Evolutionary conservation across 2,797 vertebrate genomes (phyloP).

Genomic region (Octomys mimax): DNA sequence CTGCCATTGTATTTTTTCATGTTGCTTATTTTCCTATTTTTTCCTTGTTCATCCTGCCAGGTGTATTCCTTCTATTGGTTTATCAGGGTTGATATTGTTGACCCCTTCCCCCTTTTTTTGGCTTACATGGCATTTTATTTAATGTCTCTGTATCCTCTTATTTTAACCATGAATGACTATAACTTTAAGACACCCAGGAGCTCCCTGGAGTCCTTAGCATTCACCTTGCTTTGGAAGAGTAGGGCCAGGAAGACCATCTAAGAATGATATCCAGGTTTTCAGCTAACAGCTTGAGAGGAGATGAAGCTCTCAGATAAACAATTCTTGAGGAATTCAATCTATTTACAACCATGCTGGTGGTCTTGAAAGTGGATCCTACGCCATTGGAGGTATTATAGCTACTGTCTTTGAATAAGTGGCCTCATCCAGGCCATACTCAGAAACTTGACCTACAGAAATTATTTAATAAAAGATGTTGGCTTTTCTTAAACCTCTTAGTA

Average conservation of each 20-base stretch:
- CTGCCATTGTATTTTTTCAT: neutral
- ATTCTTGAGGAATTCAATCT: neutral
- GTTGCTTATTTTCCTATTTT: neutral
- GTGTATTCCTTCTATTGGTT: neutral
- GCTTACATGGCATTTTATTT: slow-evolving; percentile 92
- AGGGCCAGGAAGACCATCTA: neutral
- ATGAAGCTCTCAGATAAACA: neutral
- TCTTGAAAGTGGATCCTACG: neutral
- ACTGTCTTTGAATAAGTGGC: neutral
- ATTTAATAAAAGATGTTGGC: neutral
- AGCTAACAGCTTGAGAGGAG: neutral
- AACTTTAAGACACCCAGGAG: slow-evolving; percentile 78
- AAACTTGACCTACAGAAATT: neutral
- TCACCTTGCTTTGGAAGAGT: neutral
- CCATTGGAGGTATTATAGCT: accelerated
- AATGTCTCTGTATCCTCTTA: slow-evolving; percentile 94
- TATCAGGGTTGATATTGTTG: neutral
- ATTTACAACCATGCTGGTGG: neutral
- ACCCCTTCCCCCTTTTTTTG: slow-evolving; percentile 70
- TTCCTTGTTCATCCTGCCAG: neutral
- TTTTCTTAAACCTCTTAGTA: neutral
- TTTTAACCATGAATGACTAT: slow-evolving; percentile 94
- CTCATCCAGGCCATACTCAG: neutral
- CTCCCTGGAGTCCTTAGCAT: neutral
- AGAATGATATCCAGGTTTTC: neutral